A percentile compares a stretch with the other conserved stretches of the same genome.
Conservation (phyloP, 2,888 invertebrate genomes). For the Amphimallon solstitiale region DNA sequence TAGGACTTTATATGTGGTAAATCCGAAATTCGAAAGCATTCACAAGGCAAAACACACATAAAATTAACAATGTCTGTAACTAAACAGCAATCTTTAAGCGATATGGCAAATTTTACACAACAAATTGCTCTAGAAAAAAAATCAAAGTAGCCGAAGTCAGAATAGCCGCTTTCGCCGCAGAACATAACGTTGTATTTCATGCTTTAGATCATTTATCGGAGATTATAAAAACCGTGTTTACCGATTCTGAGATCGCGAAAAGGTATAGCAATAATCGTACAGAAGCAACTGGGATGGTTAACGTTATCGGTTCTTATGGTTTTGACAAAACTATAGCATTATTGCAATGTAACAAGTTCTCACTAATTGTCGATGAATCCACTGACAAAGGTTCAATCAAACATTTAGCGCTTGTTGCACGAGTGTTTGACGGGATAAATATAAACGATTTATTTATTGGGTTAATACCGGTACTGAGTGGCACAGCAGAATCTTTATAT, state of each 20-base stretch:
- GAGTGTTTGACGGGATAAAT: slow-evolving; percentile 35
- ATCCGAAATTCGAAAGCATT: slow-evolving; percentile 37
- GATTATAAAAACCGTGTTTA: too few relatives aligned
- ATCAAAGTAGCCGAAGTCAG: slow-evolving; percentile 37
- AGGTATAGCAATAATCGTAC: too few relatives aligned
- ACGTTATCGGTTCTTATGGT: slow-evolving; percentile 41
- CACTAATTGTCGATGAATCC: slow-evolving; percentile 48
- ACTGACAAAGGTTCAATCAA: slow-evolving; percentile 49
- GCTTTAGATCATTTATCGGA: slow-evolving; percentile 43
- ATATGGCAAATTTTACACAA: slow-evolving; percentile 31
- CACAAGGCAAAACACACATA: slow-evolving; percentile 21
- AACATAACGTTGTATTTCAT: slow-evolving; percentile 45
- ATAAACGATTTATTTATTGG: slow-evolving; percentile 42
- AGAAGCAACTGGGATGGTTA: too few relatives aligned
- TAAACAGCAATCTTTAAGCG: slow-evolving; percentile 32
- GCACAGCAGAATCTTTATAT: slow-evolving; percentile 44
- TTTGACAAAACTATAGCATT: slow-evolving; percentile 39
- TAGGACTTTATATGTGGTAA: slow-evolving; percentile 40
- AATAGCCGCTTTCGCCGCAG: slow-evolving; percentile 34
- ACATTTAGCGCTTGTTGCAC: slow-evolving; percentile 47
- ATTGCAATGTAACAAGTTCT: slow-evolving; percentile 43
- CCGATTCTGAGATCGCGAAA: too few relatives aligned
- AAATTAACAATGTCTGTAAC: slow-evolving; percentile 24
- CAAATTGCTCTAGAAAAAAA: slow-evolving; percentile 23
- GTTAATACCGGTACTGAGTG: slow-evolving; percentile 46